Evolutionary conservation across 2,797 vertebrate genomes (phyloP).

Genomic region (Sebastes diaconus): DNA sequence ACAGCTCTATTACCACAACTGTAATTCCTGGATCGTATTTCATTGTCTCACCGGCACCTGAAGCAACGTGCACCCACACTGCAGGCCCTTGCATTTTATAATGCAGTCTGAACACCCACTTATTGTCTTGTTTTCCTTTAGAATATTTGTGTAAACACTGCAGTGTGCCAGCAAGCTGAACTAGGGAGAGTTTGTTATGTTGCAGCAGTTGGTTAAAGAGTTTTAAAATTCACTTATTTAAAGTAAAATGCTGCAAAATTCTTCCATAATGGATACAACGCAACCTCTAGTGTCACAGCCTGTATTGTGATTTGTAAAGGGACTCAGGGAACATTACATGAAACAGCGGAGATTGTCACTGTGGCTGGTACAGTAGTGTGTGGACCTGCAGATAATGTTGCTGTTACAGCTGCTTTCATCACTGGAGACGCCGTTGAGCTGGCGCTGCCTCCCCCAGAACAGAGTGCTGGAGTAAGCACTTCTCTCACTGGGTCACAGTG

Average conservation of each 20-base stretch:
- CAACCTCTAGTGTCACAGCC: neutral
- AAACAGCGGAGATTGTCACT: constrained; percentile 22
- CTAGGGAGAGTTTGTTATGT: neutral
- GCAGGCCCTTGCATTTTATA: neutral
- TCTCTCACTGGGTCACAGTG: constrained; percentile 60
- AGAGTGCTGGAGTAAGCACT: constrained; percentile 68
- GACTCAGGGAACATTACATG: constrained; percentile 13
- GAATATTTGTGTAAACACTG: neutral
- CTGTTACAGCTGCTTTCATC: constrained; percentile 65
- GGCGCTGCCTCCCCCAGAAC: constrained; percentile 42
- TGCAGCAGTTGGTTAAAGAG: neutral
- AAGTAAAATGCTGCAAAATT: constrained; percentile 6
- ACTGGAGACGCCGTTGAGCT: constrained; percentile 47
- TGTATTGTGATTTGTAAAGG: constrained; percentile 13
- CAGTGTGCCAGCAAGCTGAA: neutral
- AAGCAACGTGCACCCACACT: neutral
- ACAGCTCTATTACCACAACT: neutral
- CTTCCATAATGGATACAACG: neutral
- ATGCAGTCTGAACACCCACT: neutral
- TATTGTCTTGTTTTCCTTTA: neutral
- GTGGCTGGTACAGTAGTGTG: constrained; percentile 16
- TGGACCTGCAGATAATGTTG: constrained; percentile 50
- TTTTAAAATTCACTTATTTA: neutral
- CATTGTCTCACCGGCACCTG: neutral
- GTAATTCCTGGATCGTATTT: neutral